A percentile compares a stretch with the other conserved stretches of the same genome.
These are phyloP conservation scores for Eueides isabella DNA, from an alignment of 1,140 invertebrate genomes.

Conservation along the genomic window DNA sequence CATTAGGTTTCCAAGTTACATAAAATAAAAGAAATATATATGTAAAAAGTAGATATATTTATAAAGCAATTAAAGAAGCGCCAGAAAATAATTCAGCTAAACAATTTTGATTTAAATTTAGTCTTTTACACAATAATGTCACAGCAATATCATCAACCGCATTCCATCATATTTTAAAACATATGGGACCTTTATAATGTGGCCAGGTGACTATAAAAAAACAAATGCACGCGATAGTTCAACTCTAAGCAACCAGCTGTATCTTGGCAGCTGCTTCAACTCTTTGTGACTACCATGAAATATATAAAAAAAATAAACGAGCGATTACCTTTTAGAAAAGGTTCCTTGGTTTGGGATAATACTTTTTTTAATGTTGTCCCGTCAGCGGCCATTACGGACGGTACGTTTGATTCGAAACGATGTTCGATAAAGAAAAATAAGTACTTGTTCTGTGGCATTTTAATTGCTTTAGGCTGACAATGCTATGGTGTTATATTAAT, in stretches of 20 bases:
- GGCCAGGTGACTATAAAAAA: constrained; percentile 54
- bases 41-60: no score
- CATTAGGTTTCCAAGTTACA: no score
- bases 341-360: constrained; percentile 62
- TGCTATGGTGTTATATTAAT: constrained; percentile 13
- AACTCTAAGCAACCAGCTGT: constrained; percentile 61
- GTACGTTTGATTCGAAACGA: constrained; percentile 64
- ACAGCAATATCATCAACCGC: background rate
- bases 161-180: constrained; percentile 15
- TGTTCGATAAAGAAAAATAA: constrained; percentile 56
- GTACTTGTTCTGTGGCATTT: constrained; percentile 58
- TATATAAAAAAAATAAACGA: constrained; percentile 61
- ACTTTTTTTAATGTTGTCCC: constrained; percentile 57
- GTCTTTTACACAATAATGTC: background rate
- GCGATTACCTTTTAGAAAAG: constrained; percentile 75
- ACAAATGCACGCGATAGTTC: constrained; percentile 39
- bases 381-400: constrained; percentile 65
- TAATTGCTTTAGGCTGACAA: constrained; percentile 53
- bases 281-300: constrained; percentile 70
- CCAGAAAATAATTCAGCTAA: background rate
- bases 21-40: no score
- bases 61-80: no score
- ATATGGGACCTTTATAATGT: background rate
- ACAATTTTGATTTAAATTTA: background rate
- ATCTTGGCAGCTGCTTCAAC: constrained; percentile 65